Conservation (phyloP, 2,888 invertebrate species). For the Tenthredo livida region DNA sequence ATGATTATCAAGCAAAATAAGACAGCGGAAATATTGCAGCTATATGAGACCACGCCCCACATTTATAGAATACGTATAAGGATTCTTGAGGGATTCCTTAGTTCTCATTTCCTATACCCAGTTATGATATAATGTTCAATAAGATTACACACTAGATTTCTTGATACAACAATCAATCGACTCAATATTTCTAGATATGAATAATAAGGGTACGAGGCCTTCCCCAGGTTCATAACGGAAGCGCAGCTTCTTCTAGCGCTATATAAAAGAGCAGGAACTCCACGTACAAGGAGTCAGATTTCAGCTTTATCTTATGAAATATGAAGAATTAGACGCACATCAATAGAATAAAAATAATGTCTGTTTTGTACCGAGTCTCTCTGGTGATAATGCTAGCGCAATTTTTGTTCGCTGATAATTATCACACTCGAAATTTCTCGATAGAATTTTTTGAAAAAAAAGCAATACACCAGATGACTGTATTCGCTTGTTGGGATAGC, state of each 20-base stretch:
- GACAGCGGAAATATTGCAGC: background rate
- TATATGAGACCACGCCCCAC: background rate
- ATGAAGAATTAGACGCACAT: background rate
- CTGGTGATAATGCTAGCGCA: background rate
- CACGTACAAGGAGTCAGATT: background rate
- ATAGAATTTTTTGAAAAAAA: slow-evolving; percentile 61
- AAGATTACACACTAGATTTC: background rate
- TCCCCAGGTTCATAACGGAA: background rate
- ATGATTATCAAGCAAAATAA: background rate
- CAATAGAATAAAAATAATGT: background rate
- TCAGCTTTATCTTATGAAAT: background rate
- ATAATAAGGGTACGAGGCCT: background rate
- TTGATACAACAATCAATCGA: background rate
- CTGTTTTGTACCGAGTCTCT: background rate
- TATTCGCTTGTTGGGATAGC: slow-evolving; percentile 63
- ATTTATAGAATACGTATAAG: background rate
- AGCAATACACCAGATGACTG: slow-evolving; percentile 61
- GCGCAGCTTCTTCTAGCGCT: background rate
- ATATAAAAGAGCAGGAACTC: background rate
- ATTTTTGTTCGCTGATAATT: background rate
- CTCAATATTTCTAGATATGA: background rate
- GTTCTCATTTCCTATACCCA: background rate
- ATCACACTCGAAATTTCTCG: background rate
- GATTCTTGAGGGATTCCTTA: background rate
- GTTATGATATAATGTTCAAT: background rate